Evolutionary conservation across 2,888 invertebrate genomes (phyloP), one percentile per base, ranked within the genome.

Genomic region (Trichogramma evanescens): DNA sequence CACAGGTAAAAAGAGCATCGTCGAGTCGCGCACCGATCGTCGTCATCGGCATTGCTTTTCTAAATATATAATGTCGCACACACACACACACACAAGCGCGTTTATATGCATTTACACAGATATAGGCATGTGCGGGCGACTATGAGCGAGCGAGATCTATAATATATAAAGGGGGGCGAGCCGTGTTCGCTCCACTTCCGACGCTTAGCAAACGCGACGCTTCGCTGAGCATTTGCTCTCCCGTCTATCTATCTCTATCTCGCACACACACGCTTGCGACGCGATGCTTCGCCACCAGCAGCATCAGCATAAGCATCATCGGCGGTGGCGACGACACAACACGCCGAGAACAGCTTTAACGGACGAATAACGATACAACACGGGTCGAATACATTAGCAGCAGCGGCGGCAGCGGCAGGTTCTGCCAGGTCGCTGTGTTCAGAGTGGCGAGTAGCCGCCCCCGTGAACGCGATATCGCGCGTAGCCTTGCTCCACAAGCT

Each of bases 131-230:
- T 42, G 42, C 38, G 61, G 44, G 61, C 53, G 42, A 57, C 55
- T 46, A 45, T 46, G 54, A 50, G 51, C 58, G 54, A 54, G 50
- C 26, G 26, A 26, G 26, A 26, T 26, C 44, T 41, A 54, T 10
- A 54, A 50, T 8, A 59, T 54, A 51, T 49, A 54, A 46, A 54
- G 43, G 58, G 58, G 53, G 55, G 56, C 59, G 62, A 61, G 63
- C 67, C 69, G 67, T 68, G 69, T 72, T 65, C 74, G 76, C 75
- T 76, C 75, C 70, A 74, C 73, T 76, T 77, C 76, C 75, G 76
- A 75, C 75, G 76, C 76, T 75, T 69, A 73, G 73, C 75, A 69
- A 26, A 71, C 72, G 71, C 73, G 74, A 74, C 71, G 77, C 76
- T 74, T 68, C 69, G 71, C 63, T 69, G 71, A 72, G 66, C 68